These are phyloP conservation scores for Microdon myrmicae DNA, from an alignment of 2,888 invertebrate species.

Conservation along the genomic window DNA sequence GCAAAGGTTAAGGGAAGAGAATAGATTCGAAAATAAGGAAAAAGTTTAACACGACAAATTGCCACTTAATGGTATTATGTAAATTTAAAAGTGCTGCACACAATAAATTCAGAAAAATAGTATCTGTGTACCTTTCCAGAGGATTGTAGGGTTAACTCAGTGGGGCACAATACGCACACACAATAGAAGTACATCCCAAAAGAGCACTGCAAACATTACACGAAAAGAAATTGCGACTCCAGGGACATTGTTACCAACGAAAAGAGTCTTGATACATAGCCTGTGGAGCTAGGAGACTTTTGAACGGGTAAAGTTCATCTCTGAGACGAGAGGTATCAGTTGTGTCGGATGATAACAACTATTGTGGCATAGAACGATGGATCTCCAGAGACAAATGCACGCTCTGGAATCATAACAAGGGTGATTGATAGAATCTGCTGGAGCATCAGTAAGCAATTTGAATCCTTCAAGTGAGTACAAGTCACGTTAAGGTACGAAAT, in stretches of 20 bases:
- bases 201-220: slow-evolving; percentile 2
- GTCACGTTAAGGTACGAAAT: slow-evolving; percentile 8
- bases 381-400: slow-evolving; percentile 35
- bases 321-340: slow-evolving; percentile 2
- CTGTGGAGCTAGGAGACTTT: slow-evolving; percentile 14
- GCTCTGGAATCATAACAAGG: slow-evolving; percentile 39
- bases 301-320: slow-evolving; percentile 41
- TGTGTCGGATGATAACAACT: slow-evolving; percentile 19
- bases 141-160: slow-evolving; percentile 33
- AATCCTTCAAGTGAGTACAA: slow-evolving; percentile 6
- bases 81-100: slow-evolving; percentile 41
- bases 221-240: slow-evolving; percentile 3
- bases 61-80: slow-evolving; percentile 49
- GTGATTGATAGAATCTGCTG: slow-evolving; percentile 16
- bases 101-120: slow-evolving; percentile 31
- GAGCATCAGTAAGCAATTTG: slow-evolving; percentile 10
- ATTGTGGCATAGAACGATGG: slow-evolving; percentile 31
- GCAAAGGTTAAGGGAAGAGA: background rate
- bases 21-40: background rate
- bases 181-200: slow-evolving; percentile 28
- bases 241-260: background rate
- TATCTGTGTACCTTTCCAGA: slow-evolving; percentile 5
- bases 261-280: slow-evolving; percentile 4
- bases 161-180: slow-evolving; percentile 23
- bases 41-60: slow-evolving; percentile 45